Evolutionary conservation across 2,888 invertebrate genomes (phyloP), one percentile per base, ranked within the genome.

Genomic region (Tridacna crocea): DNA sequence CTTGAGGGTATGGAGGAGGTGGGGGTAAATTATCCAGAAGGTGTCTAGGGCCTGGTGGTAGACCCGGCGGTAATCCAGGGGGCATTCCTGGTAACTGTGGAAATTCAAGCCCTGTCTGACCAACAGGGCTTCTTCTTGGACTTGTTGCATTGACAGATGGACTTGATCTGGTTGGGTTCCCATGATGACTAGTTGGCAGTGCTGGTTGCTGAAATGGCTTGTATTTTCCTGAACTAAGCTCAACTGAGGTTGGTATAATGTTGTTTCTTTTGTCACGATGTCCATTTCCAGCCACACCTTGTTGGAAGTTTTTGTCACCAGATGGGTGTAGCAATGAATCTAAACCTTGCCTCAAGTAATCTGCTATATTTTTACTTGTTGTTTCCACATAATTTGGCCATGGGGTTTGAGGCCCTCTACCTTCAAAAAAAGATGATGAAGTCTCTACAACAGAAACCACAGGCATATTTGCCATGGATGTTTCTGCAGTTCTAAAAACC

Each of bases 311-410:
- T 36, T 66, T 47, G 46, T 77, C 75, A 17, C 75, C 70, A 19
- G 74, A 26, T 47, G 72, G 77, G 26, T 77, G 75, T 75, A 93
- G 87, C 48, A 93, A 79, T 22, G 91, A 87, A 79, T 92, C 91
- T 36, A 90, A 81, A 55, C 92, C 92, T 84, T 94, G 93, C 77
- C 92, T 89, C 79, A 94, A 89, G 89, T 93, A 94, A 77, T 94
- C 93, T 61, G 91, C 92, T 83, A 94, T 94, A 87, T 93, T 94
- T 88, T 93, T 94, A 75, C 93, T 90, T 55, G 93, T 92, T 58
- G 91, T 88, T 83, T 94, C 94, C 72, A 92, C 92, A 90, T 90
- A 90, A 80, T 92, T 93, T 22, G 93, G 91, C 36, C 92, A 92
- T 70, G 93, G 92, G n/a, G 85, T 87, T 51, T 80, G 84, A 13